Evolutionary conservation across 2,113 vertebrate genomes (phyloP).

Genomic region (Saguinus imperator): DNA sequence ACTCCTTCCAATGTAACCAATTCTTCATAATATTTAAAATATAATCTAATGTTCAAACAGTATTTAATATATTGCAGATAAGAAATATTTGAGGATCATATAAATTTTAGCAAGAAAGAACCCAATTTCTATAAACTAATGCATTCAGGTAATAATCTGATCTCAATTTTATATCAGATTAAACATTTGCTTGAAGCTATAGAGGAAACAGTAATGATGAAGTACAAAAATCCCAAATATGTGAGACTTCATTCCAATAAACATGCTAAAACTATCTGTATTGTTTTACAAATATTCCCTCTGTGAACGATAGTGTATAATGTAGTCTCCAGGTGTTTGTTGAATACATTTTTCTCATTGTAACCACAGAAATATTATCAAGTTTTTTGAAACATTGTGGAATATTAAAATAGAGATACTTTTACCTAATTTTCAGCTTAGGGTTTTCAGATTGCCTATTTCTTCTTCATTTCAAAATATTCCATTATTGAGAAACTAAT

Average conservation of each 20-base stretch:
- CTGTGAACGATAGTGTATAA: neutral
- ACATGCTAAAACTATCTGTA: neutral
- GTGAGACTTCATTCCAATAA: neutral
- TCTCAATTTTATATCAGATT: neutral
- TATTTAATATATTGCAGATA: neutral
- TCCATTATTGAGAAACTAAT: conserved; percentile 66
- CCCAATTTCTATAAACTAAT: neutral
- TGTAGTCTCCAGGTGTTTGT: neutral
- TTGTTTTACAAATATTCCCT: neutral
- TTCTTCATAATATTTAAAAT: neutral
- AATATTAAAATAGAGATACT: neutral
- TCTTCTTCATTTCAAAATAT: conserved; percentile 57
- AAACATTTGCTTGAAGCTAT: neutral
- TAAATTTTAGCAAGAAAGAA: neutral
- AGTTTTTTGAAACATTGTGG: neutral
- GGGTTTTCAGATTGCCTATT: conserved; percentile 34
- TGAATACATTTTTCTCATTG: neutral
- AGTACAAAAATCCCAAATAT: neutral
- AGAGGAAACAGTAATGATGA: neutral
- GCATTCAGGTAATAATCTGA: neutral
- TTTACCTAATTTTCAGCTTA: conserved; percentile 43
- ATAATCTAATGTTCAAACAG: neutral
- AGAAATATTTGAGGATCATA: neutral
- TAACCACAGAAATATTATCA: neutral
- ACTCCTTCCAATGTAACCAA: neutral